These are phyloP conservation scores for Chaetodon auriga DNA, from an alignment of 2,113 vertebrate genomes.

Conservation along the genomic window DNA sequence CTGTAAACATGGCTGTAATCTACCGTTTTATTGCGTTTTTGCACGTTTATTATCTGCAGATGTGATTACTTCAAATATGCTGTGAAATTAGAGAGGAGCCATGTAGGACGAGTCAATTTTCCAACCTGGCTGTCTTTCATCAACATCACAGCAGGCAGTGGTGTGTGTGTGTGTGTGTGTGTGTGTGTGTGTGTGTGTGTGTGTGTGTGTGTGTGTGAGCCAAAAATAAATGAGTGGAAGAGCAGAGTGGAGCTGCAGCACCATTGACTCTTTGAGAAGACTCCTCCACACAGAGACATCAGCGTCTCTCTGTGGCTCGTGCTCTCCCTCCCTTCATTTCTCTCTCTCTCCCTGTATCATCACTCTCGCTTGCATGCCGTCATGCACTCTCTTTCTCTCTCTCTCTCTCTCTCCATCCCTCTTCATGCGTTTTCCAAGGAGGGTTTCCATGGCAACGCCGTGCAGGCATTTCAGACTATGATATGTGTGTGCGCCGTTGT, in stretches of 20 bases:
- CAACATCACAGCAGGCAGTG: constrained; percentile 27
- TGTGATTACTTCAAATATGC: not conserved
- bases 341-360: not conserved
- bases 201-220: not conserved
- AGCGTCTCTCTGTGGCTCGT: not conserved
- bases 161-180: constrained; percentile 4
- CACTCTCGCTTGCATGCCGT: not conserved
- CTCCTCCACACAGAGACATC: not conserved
- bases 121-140: constrained; percentile 25
- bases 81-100: constrained; percentile 3
- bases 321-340: not conserved
- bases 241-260: constrained; percentile 5
- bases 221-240: constrained; percentile 47
- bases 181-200: not conserved
- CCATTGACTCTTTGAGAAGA: not conserved
- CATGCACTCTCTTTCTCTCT: not conserved
- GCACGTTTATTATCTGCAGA: not conserved
- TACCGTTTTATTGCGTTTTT: not conserved
- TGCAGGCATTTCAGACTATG: constrained; percentile 47
- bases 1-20: not conserved
- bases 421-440: constrained; percentile 20
- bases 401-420: not conserved
- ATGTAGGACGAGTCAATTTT: not conserved
- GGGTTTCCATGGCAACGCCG: constrained; percentile 69
- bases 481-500: constrained; percentile 13